Conservation (phyloP, 2,797 vertebrate genomes). For the Phataginus tetradactyla region DNA sequence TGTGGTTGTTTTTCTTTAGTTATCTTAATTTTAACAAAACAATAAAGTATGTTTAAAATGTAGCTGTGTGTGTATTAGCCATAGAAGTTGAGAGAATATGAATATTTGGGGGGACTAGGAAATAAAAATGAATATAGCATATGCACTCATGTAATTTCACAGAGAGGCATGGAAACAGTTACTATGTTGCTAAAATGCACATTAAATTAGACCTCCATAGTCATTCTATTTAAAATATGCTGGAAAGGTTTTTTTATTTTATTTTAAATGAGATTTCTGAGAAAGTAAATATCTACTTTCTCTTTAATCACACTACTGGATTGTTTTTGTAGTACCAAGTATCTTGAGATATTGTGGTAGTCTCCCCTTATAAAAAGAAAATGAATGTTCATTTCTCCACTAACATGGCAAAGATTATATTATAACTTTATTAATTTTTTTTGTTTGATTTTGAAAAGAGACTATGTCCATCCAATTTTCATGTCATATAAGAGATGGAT, state of each 20-base stretch:
- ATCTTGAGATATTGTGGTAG: constrained; percentile 64
- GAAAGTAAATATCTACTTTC: constrained; percentile 73
- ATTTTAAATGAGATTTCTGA: constrained; percentile 63
- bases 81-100: background rate
- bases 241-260: constrained; percentile 60
- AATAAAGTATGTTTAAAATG: background rate
- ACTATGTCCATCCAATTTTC: constrained; percentile 82
- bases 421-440: constrained; percentile 79
- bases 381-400: constrained; percentile 81
- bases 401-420: constrained; percentile 74
- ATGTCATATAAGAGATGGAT: constrained; percentile 79
- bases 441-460: constrained; percentile 69
- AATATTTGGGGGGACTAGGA: background rate
- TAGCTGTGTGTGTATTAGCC: background rate
- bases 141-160: rapidly evolving
- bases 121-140: background rate
- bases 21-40: background rate
- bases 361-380: constrained; percentile 64
- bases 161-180: background rate
- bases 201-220: constrained; percentile 56
- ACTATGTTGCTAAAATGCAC: background rate
- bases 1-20: background rate
- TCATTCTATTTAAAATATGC: constrained; percentile 62
- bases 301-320: constrained; percentile 64
- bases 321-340: constrained; percentile 73